phyloP scores from a whole-genome alignment of 23 tunicate genomes.

The Botrylloides violaceus region DNA sequence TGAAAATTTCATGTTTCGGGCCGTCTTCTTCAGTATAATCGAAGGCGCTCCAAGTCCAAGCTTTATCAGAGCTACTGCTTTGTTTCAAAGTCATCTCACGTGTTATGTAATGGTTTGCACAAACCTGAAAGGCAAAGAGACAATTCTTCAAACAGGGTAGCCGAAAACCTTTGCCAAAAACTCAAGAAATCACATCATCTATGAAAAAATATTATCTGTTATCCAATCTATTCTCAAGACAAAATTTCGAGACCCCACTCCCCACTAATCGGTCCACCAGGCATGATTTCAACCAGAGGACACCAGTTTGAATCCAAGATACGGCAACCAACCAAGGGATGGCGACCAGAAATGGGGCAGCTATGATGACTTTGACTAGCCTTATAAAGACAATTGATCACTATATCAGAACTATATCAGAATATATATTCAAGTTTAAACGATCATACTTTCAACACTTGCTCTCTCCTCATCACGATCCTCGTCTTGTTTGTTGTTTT shows the following conservation, averaged over 20 bases:
- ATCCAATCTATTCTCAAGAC: not conserved
- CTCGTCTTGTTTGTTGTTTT: conserved; percentile 27
- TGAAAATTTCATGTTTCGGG: conserved; percentile 44
- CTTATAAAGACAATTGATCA: too few relatives aligned
- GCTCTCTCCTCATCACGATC: conserved; percentile 88
- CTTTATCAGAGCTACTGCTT: conserved; percentile 29
- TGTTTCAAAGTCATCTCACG: conserved; percentile 44
- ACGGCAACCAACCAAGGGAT: too few relatives aligned
- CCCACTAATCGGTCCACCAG: too few relatives aligned
- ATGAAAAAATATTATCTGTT: not conserved
- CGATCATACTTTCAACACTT: conserved; percentile 72
- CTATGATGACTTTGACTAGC: too few relatives aligned
- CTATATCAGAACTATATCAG: too few relatives aligned
- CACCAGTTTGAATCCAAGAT: too few relatives aligned
- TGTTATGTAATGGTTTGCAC: conserved; percentile 81
- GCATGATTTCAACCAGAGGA: too few relatives aligned
- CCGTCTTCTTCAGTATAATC: conserved; percentile 67
- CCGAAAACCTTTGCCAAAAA: not conserved
- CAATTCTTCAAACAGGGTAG: not conserved
- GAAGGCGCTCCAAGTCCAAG: conserved; percentile 76
- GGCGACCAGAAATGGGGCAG: too few relatives aligned
- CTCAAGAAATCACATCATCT: too few relatives aligned
- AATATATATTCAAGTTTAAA: too few relatives aligned
- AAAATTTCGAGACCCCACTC: too few relatives aligned
- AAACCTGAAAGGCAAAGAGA: conserved; percentile 38